A percentile compares a stretch with the other conserved stretches of the same genome.
Evolutionary conservation across 2,888 invertebrate genomes (phyloP).

Genomic region (Vannuccia rotundouncinata): DNA sequence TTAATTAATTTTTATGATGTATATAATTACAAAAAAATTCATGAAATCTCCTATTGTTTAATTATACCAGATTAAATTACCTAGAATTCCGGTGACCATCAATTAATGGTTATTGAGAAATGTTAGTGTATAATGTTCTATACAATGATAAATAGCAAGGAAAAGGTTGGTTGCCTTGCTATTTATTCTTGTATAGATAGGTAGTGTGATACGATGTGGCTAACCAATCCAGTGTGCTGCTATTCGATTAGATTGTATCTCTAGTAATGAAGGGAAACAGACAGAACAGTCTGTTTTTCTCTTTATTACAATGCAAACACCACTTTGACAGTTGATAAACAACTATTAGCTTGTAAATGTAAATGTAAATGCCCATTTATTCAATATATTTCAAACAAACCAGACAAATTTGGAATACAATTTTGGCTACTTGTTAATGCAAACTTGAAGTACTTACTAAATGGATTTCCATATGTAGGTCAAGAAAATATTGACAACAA

Average conservation of each 20-base stretch:
- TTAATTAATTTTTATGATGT: no score
- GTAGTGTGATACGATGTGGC: not conserved
- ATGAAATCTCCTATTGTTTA: slow-evolving; percentile 20
- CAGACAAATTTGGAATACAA: not conserved
- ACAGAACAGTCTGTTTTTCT: not conserved
- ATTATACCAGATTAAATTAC: slow-evolving; percentile 21
- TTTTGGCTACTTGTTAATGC: slow-evolving; percentile 3
- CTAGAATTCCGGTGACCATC: slow-evolving; percentile 6
- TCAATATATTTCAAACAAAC: not conserved
- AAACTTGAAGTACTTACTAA: slow-evolving; percentile 18
- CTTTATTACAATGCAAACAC: no score
- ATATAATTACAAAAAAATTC: no score
- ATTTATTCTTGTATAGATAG: slow-evolving; percentile 13
- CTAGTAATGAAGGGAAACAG: no score
- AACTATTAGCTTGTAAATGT: no score
- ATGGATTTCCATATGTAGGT: slow-evolving; percentile 29
- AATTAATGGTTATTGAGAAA: slow-evolving; percentile 12
- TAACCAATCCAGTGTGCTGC: not conserved
- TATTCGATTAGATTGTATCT: no score
- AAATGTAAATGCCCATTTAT: slow-evolving; percentile 18
- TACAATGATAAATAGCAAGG: slow-evolving; percentile 7
- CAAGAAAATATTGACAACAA: slow-evolving; percentile 14
- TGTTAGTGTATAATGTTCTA: slow-evolving; percentile 8
- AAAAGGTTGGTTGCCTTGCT: slow-evolving; percentile 16
- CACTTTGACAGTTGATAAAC: no score